Conservation (phyloP, 2,888 invertebrate genomes). For the Drosophila multiciliata region DNA sequence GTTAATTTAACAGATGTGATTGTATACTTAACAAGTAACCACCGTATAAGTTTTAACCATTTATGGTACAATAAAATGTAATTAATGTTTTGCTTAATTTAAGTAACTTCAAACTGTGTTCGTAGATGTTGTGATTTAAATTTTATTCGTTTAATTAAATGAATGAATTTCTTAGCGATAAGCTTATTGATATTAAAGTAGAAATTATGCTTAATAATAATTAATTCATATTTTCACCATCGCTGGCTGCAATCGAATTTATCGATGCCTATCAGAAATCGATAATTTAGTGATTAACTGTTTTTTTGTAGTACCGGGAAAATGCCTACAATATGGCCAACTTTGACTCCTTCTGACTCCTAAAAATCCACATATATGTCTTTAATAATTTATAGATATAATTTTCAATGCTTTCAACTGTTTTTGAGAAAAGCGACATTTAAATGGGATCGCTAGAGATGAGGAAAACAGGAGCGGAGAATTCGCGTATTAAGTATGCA, state of each 20-base stretch:
- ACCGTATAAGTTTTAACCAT: background rate
- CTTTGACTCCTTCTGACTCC: background rate
- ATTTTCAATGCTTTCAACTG: slow-evolving; percentile 15
- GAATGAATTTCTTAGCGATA: background rate
- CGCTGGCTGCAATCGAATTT: background rate
- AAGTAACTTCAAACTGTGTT: background rate
- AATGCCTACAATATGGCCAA: background rate
- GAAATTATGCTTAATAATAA: background rate
- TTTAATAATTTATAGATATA: background rate
- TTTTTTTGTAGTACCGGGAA: background rate
- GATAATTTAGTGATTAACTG: background rate
- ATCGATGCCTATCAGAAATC: background rate
- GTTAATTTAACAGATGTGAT: background rate
- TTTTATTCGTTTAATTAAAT: background rate
- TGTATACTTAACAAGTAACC: background rate
- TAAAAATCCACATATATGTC: background rate
- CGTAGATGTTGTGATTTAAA: background rate
- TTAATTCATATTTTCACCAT: no score
- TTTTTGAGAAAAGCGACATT: slow-evolving; percentile 41
- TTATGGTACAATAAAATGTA: background rate
- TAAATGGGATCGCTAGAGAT: slow-evolving; percentile 4
- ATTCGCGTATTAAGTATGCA: slow-evolving; percentile 70
- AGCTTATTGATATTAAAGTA: background rate
- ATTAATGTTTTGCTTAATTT: background rate
- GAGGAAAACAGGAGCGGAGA: slow-evolving; percentile 39